Evolutionary conservation across 1,140 invertebrate species (phyloP).

Genomic region (Mya arenaria): DNA sequence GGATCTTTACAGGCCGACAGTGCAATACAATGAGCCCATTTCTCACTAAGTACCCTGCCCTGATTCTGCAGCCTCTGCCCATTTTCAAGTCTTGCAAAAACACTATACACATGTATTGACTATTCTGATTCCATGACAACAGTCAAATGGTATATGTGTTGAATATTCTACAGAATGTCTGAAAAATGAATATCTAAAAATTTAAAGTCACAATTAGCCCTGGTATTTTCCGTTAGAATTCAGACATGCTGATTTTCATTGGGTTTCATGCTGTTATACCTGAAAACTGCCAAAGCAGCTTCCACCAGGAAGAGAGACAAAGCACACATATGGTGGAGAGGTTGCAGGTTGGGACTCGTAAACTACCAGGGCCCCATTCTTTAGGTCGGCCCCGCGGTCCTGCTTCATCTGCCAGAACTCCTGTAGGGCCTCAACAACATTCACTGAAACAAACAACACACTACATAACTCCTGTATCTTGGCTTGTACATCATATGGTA

Average conservation of each 20-base stretch:
- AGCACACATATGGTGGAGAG: conserved; percentile 95
- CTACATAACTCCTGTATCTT: background rate
- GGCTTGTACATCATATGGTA: background rate
- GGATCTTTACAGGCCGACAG: too few relatives aligned
- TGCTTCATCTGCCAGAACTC: conserved; percentile 99
- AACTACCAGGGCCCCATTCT: conserved; percentile 95
- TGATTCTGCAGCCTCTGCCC: background rate
- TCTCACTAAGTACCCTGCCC: too few relatives aligned
- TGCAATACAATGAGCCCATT: too few relatives aligned
- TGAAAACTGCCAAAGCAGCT: conserved; percentile 98
- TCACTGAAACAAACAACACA: conserved; percentile 84
- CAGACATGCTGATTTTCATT: too few relatives aligned
- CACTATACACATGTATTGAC: too few relatives aligned
- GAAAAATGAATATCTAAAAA: too few relatives aligned
- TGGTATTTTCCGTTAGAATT: too few relatives aligned
- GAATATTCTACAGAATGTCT: too few relatives aligned
- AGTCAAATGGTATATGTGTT: too few relatives aligned
- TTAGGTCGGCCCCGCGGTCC: conserved; percentile 90
- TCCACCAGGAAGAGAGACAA: conserved; percentile 95
- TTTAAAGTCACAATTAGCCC: too few relatives aligned
- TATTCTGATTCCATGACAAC: too few relatives aligned
- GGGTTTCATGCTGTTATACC: too few relatives aligned
- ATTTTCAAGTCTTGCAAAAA: background rate
- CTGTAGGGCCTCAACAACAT: conserved; percentile 96
- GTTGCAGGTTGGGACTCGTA: conserved; percentile 96